Base-by-base conservation (phyloP, 1,140 invertebrate species). In the Babylonia areolata region DNA sequence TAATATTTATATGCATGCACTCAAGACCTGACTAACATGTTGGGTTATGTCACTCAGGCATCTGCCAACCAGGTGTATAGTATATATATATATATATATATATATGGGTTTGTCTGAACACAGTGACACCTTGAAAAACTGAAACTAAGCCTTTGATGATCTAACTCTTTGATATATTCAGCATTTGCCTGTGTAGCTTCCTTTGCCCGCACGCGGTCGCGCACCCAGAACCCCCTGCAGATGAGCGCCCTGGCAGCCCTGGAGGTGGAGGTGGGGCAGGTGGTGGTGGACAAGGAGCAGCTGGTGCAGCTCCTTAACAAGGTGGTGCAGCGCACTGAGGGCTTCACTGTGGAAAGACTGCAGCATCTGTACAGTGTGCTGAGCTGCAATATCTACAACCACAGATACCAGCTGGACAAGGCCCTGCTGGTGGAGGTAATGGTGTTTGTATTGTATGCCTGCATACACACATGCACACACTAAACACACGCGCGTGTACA, bases 291-390 rank as follows among this genome's bases (percentile, higher is more conserved):
- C 78, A 73, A 79, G n/a, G 79, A 86, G 71, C 83, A 89, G 23
- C 88, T 94, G 54, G 75, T 82, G 1, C 79, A 71, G 23, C 87
- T 94, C 17, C 84, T 94, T 12, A 88, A 92, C 39, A 81, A 81
- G n/a, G 86, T 91, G 20, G 94, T 94, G n/a, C 54, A 81, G 28
- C n/a, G 87, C 6, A 94, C 94, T 12, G 85, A 91, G 33, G 88
- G 90, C 54, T 93, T 86, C 87, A 92, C 85, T 69, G 89, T 94
- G 28, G 93, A 93, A 81, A 85, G 87, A 28, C 81, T 94, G 39
- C 92, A 94, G 82, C 92, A 93, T 83, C 80, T 94, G 42, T 93
- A 94, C 90, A 94, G 93, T 88, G 39, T 91, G 12, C 88, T 94
- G 17, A 91, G 91, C 85, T 92, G 92, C 73, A 91, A 92, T 86